Evolutionary conservation across 2,888 invertebrate species (phyloP).

Genomic region (Hirtodrosophila trivittata): DNA sequence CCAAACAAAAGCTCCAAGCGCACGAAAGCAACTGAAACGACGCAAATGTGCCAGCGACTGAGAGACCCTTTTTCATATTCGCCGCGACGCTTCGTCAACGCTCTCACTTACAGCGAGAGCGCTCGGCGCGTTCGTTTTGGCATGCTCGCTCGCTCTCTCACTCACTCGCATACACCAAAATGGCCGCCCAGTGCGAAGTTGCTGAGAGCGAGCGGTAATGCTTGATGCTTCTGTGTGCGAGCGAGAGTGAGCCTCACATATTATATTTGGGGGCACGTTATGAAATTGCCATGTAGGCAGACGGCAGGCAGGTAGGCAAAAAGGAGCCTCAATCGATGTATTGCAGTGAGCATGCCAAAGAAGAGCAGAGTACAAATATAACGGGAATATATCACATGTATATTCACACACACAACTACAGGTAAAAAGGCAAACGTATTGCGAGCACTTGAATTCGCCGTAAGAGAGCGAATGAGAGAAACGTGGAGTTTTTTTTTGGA

Average conservation of each 20-base stretch:
- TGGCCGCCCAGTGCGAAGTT: slow-evolving; percentile 71
- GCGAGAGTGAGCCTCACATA: slow-evolving; percentile 54
- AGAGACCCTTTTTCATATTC: slow-evolving; percentile 67
- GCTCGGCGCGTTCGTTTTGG: slow-evolving; percentile 46
- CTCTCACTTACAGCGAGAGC: slow-evolving; percentile 32
- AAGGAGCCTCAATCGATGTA: slow-evolving; percentile 55
- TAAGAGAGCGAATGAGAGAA: slow-evolving; percentile 33
- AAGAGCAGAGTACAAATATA: slow-evolving; percentile 45
- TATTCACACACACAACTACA: slow-evolving; percentile 10
- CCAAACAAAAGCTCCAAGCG: slow-evolving; percentile 83
- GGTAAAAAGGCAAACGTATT: slow-evolving; percentile 33
- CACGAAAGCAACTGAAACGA: slow-evolving; percentile 81
- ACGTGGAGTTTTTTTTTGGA: slow-evolving; percentile 46
- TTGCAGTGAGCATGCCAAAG: slow-evolving; percentile 62
- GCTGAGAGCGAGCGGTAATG: slow-evolving; percentile 39
- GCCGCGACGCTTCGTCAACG: slow-evolving; percentile 46
- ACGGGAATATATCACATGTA: slow-evolving; percentile 53
- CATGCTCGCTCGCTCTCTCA: slow-evolving; percentile 40
- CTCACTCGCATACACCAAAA: slow-evolving; percentile 49
- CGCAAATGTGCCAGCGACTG: slow-evolving; percentile 66
- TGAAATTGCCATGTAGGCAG: slow-evolving; percentile 69
- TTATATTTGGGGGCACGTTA: slow-evolving; percentile 70
- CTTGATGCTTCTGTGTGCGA: neutral
- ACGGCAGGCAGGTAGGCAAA: slow-evolving; percentile 32
- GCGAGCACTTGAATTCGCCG: slow-evolving; percentile 54